Base-by-base conservation (phyloP, 2,113 vertebrate species). In the Tyto alba region DNA sequence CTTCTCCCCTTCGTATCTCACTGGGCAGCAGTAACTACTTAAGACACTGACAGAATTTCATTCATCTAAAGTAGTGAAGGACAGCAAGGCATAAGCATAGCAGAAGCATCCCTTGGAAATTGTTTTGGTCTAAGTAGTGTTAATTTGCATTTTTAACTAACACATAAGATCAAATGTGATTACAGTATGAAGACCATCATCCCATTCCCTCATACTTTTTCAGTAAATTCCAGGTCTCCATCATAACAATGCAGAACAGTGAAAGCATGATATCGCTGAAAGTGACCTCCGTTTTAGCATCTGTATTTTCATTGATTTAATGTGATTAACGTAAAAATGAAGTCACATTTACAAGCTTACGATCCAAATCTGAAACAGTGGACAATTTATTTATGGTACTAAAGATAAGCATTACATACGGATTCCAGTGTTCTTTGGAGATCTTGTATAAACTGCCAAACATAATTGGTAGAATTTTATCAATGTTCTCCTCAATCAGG, bases 401-500 rank as follows among this genome's bases (percentile, higher is more conserved):
- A 7, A 80, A 68, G 40, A 25, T 26, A 83, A 79, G 60, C 0
- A 6, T 68, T 93, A 99, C 99, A 30, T 98, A 99, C 99, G 97
- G 99, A 96, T 99, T 99, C 99, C 99, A 99, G 99, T 99, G 99
- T 95, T 99, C 99, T 98, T 99, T 99, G 98, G 99, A 99, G 98
- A 99, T 99, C 97, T 99, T 99, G 98, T 99, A 99, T 93, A 99
- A 98, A 97, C 98, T 99, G 83, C 98, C 98, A 95, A 99, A 99
- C 99, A 99, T 99, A 97, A 99, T 99, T 92, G 99, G 99, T 68
- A 99, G 98, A 95, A 99, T 97, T 97, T 98, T 99, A 95, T 99
- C 99, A 69, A 99, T 99, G 97, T 99, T 99, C 93, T 99, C 99
- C 95, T 99, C 99, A 62, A 99, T 99, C 96, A 99, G 98, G 97